These are phyloP conservation scores for Pseudocheirus occidentalis DNA, from an alignment of 2,797 vertebrate species.

Conservation along the genomic window DNA sequence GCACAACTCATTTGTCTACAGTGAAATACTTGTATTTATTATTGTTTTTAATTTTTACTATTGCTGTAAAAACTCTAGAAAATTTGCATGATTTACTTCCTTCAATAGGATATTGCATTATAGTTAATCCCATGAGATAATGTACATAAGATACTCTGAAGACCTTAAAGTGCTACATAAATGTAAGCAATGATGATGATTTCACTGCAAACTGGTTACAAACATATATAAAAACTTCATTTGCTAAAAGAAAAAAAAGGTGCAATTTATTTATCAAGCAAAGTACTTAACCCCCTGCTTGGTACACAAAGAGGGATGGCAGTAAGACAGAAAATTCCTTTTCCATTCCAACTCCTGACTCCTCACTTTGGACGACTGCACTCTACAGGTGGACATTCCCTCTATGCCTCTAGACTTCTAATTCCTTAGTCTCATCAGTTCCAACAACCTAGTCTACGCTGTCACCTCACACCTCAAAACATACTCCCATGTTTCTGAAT, in stretches of 20 bases:
- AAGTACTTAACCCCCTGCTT: constrained; percentile 46
- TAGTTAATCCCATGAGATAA: background rate
- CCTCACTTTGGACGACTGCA: background rate
- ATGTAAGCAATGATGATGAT: background rate
- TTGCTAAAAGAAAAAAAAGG: background rate
- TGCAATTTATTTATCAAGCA: constrained; percentile 38
- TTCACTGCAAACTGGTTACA: background rate
- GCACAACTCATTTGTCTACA: constrained; percentile 43
- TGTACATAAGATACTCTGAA: background rate
- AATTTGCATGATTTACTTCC: constrained; percentile 32
- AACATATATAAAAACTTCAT: background rate
- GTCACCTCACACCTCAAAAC: background rate
- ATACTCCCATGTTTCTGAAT: background rate
- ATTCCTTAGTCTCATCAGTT: background rate
- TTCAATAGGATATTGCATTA: background rate
- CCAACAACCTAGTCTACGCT: background rate
- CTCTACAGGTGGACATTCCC: background rate
- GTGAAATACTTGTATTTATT: constrained; percentile 20
- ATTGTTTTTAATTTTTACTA: constrained; percentile 8
- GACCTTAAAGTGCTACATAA: background rate
- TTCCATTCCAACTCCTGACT: background rate
- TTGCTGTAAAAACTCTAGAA: constrained; percentile 23
- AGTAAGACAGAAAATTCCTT: background rate
- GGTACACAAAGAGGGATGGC: constrained; percentile 40
- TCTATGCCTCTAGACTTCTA: background rate